These are phyloP conservation scores for Galendromus occidentalis DNA, from an alignment of 1,140 invertebrate genomes.

Conservation along the genomic window DNA sequence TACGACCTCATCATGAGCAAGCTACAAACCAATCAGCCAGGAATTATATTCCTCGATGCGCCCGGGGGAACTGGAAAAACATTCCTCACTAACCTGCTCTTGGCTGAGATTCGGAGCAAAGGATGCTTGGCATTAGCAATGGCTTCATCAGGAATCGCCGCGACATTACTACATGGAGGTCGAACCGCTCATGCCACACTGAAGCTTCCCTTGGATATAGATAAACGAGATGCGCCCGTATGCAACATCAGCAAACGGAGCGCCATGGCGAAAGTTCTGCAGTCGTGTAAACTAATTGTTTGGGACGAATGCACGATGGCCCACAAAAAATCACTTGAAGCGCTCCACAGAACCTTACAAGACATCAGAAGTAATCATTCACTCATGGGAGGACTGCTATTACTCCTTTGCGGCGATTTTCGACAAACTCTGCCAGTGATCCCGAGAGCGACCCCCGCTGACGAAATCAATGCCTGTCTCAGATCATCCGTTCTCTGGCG, in stretches of 20 bases:
- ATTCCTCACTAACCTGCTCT: slow-evolving; percentile 22
- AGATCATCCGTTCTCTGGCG: slow-evolving; percentile 12
- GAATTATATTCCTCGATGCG: slow-evolving; percentile 19
- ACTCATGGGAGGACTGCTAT: slow-evolving; percentile 12
- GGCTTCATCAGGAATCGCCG: slow-evolving; percentile 35
- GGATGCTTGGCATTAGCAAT: slow-evolving; percentile 27
- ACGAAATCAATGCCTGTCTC: slow-evolving; percentile 12
- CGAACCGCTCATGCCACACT: slow-evolving; percentile 31
- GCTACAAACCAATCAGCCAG: slow-evolving; percentile 19
- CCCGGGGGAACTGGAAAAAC: slow-evolving; percentile 24
- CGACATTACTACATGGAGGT: slow-evolving; percentile 31
- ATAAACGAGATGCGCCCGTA: slow-evolving; percentile 12
- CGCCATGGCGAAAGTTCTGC: slow-evolving; percentile 21
- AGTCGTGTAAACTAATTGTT: slow-evolving; percentile 23
- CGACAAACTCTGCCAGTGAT: slow-evolving; percentile 16
- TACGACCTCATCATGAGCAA: slow-evolving; percentile 20
- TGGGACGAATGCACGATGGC: slow-evolving; percentile 29
- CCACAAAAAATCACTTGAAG: slow-evolving; percentile 27
- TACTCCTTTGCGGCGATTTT: slow-evolving; percentile 15
- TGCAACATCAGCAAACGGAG: slow-evolving; percentile 22
- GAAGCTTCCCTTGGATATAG: slow-evolving; percentile 20
- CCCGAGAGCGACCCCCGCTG: slow-evolving; percentile 1
- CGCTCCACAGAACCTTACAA: slow-evolving; percentile 24
- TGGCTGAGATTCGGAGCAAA: slow-evolving; percentile 16
- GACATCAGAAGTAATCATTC: background rate